phyloP scores from a whole-genome alignment of 2,888 invertebrate genomes.

The Leistus spinibarbis region DNA sequence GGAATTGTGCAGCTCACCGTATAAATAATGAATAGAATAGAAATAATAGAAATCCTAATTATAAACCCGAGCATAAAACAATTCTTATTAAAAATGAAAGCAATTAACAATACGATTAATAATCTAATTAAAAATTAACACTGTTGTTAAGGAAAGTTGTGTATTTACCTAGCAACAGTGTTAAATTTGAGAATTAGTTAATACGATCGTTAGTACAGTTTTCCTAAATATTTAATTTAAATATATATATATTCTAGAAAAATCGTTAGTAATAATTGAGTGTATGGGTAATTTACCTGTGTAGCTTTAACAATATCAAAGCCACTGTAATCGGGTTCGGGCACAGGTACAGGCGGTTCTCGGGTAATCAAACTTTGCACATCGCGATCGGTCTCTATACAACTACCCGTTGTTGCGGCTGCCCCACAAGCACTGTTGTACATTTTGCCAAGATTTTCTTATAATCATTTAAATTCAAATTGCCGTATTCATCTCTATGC shows the following conservation, averaged over 20 bases:
- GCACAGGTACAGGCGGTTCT: conserved; percentile 66
- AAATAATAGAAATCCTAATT: too few relatives aligned
- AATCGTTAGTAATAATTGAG: background rate
- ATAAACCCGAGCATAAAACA: too few relatives aligned
- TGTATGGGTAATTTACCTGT: conserved; percentile 63
- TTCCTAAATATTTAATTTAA: background rate
- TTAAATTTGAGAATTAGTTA: background rate
- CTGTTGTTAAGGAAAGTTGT: background rate
- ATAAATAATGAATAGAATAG: too few relatives aligned
- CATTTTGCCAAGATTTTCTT: conserved; percentile 56
- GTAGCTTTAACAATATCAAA: conserved; percentile 95
- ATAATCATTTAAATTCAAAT: conserved; percentile 29
- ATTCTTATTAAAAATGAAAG: background rate
- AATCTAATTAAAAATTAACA: conserved; percentile 18
- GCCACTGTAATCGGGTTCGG: conserved; percentile 76
- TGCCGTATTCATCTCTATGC: conserved; percentile 5
- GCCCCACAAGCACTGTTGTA: conserved; percentile 77
- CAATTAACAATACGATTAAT: background rate
- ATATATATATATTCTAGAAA: background rate
- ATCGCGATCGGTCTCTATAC: conserved; percentile 66
- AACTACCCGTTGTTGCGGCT: conserved; percentile 68
- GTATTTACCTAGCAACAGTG: background rate
- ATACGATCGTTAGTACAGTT: background rate
- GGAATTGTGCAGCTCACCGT: too few relatives aligned
- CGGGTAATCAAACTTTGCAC: conserved; percentile 66